Evolutionary conservation across 1,140 invertebrate species (phyloP).

Genomic region (Apocrypta bakeri): DNA sequence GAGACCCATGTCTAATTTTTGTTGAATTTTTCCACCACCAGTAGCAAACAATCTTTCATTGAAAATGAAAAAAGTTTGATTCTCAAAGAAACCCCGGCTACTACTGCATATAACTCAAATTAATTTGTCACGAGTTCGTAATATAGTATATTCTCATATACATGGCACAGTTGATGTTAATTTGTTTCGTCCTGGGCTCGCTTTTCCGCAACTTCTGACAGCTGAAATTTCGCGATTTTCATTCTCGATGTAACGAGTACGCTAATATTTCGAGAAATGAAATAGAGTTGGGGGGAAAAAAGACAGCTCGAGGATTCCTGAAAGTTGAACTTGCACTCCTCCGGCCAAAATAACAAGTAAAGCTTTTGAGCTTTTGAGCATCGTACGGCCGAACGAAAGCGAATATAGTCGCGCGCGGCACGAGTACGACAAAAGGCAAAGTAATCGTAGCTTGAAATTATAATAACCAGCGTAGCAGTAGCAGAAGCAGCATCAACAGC

Average conservation of each 20-base stretch:
- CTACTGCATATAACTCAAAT: neutral
- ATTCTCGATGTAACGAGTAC: neutral
- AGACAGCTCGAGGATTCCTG: neutral
- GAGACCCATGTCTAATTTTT: too few relatives aligned
- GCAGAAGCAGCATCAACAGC: neutral
- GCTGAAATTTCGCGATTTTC: neutral
- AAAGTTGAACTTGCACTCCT: conserved; percentile 45
- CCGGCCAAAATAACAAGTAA: conserved; percentile 65
- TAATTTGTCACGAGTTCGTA: neutral
- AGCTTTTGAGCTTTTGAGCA: conserved; percentile 65
- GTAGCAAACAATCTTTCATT: too few relatives aligned
- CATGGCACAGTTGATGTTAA: neutral
- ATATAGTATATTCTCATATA: neutral
- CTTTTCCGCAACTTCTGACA: neutral
- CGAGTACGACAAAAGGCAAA: conserved; percentile 67
- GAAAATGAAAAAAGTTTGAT: too few relatives aligned
- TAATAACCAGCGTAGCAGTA: conserved; percentile 64
- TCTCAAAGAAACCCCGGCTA: neutral
- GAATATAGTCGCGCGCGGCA: conserved; percentile 52
- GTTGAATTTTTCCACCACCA: too few relatives aligned
- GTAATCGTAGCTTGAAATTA: conserved; percentile 72
- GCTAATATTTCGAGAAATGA: neutral
- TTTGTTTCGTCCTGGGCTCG: neutral
- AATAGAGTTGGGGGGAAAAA: neutral
- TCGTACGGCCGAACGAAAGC: conserved; percentile 50